Percentiles rank a stretch among this genome's conserved stretches.
Evolutionary conservation across 2,888 invertebrate species (phyloP).

Genomic region (Mythimna pallens): DNA sequence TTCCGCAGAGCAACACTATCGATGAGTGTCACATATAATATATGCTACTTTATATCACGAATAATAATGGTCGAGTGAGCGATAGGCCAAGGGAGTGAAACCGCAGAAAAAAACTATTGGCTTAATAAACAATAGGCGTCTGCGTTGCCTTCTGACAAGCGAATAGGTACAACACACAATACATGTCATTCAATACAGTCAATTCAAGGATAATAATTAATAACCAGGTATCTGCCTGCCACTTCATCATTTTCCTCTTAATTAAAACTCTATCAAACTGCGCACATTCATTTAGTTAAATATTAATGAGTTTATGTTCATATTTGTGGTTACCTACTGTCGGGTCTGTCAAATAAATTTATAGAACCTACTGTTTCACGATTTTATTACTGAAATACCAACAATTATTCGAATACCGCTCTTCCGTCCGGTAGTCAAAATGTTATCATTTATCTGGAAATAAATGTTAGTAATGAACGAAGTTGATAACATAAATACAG

Average conservation of each 20-base stretch:
- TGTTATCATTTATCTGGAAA: background rate
- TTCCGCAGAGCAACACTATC: too few relatives aligned
- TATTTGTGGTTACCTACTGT: background rate
- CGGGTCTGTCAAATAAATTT: slow-evolving; percentile 6
- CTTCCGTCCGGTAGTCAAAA: background rate
- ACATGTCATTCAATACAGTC: slow-evolving; percentile 35
- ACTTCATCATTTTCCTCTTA: slow-evolving; percentile 44
- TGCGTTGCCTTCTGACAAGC: background rate
- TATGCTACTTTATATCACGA: background rate
- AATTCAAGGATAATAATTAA: slow-evolving; percentile 35
- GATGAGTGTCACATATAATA: too few relatives aligned
- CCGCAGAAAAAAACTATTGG: background rate
- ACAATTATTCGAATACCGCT: background rate
- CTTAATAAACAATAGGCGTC: slow-evolving; percentile 5
- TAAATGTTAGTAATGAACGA: background rate
- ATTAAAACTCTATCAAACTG: slow-evolving; percentile 29
- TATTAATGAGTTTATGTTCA: slow-evolving; percentile 14
- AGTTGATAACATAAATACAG: background rate
- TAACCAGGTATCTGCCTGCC: background rate
- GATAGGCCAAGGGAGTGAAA: background rate
- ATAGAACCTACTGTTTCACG: background rate
- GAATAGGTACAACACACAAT: background rate
- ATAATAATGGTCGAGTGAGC: background rate
- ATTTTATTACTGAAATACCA: background rate
- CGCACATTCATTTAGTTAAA: slow-evolving; percentile 22